Conservation (phyloP, 2,888 invertebrate species). For the Ectropis crepuscularia region DNA sequence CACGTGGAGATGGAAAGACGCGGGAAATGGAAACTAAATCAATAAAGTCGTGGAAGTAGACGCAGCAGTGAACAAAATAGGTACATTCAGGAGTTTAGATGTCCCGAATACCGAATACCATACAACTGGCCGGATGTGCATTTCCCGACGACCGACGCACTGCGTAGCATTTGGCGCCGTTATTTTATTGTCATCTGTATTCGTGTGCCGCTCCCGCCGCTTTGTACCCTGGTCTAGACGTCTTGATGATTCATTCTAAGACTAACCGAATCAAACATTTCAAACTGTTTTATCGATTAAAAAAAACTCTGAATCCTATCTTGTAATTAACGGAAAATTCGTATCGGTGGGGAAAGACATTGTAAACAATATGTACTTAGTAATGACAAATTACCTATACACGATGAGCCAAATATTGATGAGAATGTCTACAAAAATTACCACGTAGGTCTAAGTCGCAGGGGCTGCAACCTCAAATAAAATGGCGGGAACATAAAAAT, state of each 20-base stretch:
- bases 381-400: no score
- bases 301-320: no score
- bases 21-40: slow-evolving; percentile 62
- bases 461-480: no score
- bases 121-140: slow-evolving; percentile 35
- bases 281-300: no score
- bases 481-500: no score
- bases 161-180: slow-evolving; percentile 18
- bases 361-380: no score
- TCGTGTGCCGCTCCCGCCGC: slow-evolving; percentile 17
- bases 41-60: slow-evolving; percentile 56
- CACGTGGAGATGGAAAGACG: slow-evolving; percentile 45
- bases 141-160: slow-evolving; percentile 31
- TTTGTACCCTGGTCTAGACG: slow-evolving; percentile 16
- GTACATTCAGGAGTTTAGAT: slow-evolving; percentile 8
- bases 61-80: slow-evolving; percentile 35
- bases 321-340: no score
- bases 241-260: background rate
- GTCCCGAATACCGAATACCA: slow-evolving; percentile 16
- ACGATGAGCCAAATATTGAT: no score
- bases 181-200: slow-evolving; percentile 24
- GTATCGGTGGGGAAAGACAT: no score
- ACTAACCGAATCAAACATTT: background rate
- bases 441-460: no score
- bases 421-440: no score